Conservation (phyloP, 1,140 invertebrate genomes). For the Elymnias hypermnestra region DNA sequence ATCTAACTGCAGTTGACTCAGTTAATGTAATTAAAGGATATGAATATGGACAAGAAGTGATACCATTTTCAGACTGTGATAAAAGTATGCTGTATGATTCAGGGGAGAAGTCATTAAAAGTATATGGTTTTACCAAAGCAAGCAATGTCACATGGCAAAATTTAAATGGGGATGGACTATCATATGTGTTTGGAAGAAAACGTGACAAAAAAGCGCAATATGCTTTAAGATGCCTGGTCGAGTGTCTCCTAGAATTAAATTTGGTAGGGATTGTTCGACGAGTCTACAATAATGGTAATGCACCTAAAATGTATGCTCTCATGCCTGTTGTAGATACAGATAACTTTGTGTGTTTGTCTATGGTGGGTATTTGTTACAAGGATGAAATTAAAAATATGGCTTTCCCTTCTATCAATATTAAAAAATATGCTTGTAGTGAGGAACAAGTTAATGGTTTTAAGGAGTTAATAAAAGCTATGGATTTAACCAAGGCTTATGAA, state of each 20-base stretch:
- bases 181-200: constrained; percentile 62
- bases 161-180: constrained; percentile 60
- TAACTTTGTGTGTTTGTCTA: constrained; percentile 57
- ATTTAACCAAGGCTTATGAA: constrained; percentile 65
- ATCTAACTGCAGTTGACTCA: constrained; percentile 35
- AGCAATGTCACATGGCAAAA: constrained; percentile 60
- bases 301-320: constrained; percentile 64
- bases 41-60: constrained; percentile 58
- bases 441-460: constrained; percentile 67
- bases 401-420: constrained; percentile 59
- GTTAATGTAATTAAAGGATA: constrained; percentile 51
- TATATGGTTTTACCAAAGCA: constrained; percentile 66
- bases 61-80: constrained; percentile 58
- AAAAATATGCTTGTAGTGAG: constrained; percentile 46
- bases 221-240: constrained; percentile 55
- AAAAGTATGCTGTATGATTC: constrained; percentile 61
- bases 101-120: constrained; percentile 51
- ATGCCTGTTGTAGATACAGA: constrained; percentile 64
- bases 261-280: constrained; percentile 59
- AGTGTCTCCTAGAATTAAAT: constrained; percentile 51
- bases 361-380: constrained; percentile 58
- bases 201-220: constrained; percentile 58
- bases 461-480: constrained; percentile 66
- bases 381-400: constrained; percentile 68
- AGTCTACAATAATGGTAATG: constrained; percentile 63